Evolutionary conservation across 2,113 vertebrate species (phyloP).

Genomic region (Xiphorhynchus elegans): DNA sequence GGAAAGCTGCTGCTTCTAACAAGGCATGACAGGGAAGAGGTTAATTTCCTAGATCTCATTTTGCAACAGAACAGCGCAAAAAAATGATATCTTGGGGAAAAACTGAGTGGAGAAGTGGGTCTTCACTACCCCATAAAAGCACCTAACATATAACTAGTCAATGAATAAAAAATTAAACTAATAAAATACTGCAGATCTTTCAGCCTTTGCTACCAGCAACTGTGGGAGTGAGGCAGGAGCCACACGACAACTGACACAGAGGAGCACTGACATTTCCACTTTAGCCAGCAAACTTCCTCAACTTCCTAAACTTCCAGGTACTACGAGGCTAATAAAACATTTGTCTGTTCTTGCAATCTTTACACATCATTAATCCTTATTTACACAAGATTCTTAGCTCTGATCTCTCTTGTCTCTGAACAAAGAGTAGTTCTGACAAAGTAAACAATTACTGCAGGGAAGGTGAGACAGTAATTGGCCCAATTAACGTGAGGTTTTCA

Average conservation of each 20-base stretch:
- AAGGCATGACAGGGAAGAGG: background rate
- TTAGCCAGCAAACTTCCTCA: background rate
- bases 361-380: background rate
- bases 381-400: background rate
- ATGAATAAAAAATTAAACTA: background rate
- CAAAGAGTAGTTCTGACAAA: background rate
- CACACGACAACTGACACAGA: background rate
- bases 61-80: background rate
- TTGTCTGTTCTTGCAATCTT: background rate
- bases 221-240: background rate
- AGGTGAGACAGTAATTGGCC: background rate
- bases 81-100: background rate
- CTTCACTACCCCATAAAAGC: background rate
- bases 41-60: background rate
- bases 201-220: background rate
- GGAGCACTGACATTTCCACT: background rate
- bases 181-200: background rate
- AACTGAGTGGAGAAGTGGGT: background rate
- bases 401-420: background rate
- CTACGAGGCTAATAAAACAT: background rate
- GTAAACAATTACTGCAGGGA: background rate
- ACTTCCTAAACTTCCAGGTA: background rate
- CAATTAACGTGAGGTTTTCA: background rate
- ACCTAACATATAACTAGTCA: background rate
- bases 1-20: background rate